Conservation (phyloP, 2,888 invertebrate species). For the Antheraea yamamai region DNA sequence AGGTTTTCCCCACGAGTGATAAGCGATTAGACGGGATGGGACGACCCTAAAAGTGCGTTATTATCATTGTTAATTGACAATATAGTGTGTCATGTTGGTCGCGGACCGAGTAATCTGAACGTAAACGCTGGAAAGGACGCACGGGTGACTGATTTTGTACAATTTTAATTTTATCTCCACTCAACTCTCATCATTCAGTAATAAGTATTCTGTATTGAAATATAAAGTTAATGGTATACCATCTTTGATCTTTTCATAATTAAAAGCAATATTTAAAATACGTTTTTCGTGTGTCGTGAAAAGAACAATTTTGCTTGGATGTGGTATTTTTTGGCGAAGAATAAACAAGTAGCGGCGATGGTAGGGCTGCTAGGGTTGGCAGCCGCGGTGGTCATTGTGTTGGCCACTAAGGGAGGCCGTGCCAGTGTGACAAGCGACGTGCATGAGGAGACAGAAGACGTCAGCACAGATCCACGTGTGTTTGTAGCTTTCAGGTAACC, state of each 20-base stretch:
- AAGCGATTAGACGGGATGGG: constrained; percentile 32
- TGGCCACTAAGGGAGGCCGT: constrained; percentile 58
- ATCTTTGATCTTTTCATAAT: neutral
- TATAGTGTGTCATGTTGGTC: constrained; percentile 67
- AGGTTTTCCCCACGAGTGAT: constrained; percentile 6
- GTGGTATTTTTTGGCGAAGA: constrained; percentile 72
- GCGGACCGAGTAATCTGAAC: constrained; percentile 66
- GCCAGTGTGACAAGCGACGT: constrained; percentile 39
- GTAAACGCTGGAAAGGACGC: constrained; percentile 47
- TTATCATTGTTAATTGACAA: constrained; percentile 72
- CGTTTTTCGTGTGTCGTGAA: neutral
- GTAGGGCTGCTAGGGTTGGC: constrained; percentile 61
- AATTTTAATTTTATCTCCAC: neutral
- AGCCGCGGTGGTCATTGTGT: constrained; percentile 59
- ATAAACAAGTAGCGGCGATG: constrained; percentile 74
- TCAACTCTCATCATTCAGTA: neutral
- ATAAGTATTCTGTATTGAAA: constrained; percentile 10
- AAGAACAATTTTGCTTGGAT: constrained; percentile 49
- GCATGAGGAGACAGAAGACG: constrained; percentile 60
- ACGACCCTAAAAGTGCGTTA: constrained; percentile 58
- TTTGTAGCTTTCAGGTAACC: constrained; percentile 69
- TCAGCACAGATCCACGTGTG: constrained; percentile 60
- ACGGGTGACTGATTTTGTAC: constrained; percentile 42
- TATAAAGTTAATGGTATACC: constrained; percentile 17
- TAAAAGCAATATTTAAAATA: neutral